Evolutionary conservation across 2,113 vertebrate species (phyloP), one percentile per base, ranked within the genome.

Genomic region (Thunnus maccoyii): DNA sequence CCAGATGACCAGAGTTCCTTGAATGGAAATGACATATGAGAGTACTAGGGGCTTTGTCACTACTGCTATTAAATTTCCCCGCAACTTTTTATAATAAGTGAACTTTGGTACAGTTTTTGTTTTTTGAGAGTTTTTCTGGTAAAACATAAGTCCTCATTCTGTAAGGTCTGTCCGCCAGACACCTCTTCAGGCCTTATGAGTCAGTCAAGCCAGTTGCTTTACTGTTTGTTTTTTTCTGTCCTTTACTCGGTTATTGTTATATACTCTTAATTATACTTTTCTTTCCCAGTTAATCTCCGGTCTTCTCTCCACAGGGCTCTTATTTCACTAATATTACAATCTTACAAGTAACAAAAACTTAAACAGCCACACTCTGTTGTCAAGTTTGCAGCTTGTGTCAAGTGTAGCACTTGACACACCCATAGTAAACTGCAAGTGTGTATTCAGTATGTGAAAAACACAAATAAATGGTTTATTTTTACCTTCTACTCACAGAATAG

Each of bases 1-100:
- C 89, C 88, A 88, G 85, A 83, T 83, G 87, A 93, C 77, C 77
- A 77, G 46, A 52, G 72, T 80, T 88, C 70, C 17, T 78, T 80
- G 67, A 83, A 68, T 86, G 56, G 76, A 79, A 92, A 76, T 79
- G 71, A 88, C 78, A 75, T 87, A 73, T 72, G 30, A 76, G 87
- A 83, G 36, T 75, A 64, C 68, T 5, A 62, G 83, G 80, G 88
- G 87, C 63, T 88, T 84, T 86, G 76, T 89, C 81, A 81, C 51
- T 60, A 71, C 70, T 74, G 4, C 70, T 82, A 79, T 79, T 72
- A 72, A 52, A 65, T 86, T 73, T 78, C 54, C 58, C 64, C 17
- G n/a, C 44, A 83, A 67, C 56, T 52, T 77, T 50, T 64, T 68
- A 64, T 72, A 65, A 72, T 36, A 71, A 62, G 46, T 25, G 12